Base-by-base conservation (phyloP, 2,113 vertebrate species). In the Xiphorhynchus elegans region DNA sequence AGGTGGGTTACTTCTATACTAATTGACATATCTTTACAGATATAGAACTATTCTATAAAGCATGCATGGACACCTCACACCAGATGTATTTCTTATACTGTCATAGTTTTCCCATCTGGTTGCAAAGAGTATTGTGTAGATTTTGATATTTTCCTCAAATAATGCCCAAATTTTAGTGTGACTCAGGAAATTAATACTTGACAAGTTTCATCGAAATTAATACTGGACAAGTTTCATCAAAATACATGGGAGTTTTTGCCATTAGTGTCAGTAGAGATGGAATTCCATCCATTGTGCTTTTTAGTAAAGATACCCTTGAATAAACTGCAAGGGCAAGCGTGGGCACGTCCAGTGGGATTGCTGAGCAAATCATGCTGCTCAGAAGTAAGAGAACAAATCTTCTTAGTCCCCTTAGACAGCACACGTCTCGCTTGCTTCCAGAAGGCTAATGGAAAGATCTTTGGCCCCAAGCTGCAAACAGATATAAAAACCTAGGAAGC, bases 181-280 rank as follows among this genome's bases (percentile, higher is more conserved):
- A 85, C 37, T 62, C 67, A 62, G 84, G 82, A 95, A 94, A 89
- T 89, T 63, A 60, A 40, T 84, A 68, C 39, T 86, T 78, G 73
- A 53, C 2, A 25, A 46, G 42, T 60, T 87, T 49, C 42, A 69
- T 66, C 42, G 62, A 59, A 91, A 69, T 58, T n/a, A 60, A 40
- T 84, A 68, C 39, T 86, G 82, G 73, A 53, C 2, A 25, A 46
- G 42, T 60, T 87, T 49, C 42, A 69, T 66, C 42, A 66, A 59
- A 91, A 69, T 58, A 42, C 13, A 20, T 67, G 26, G 11, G 78
- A 67, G 23, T 70, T 93, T 95, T 87, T 93, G 9, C 42, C 26
- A 24, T 52, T 80, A 74, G 37, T 0, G 0, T 95, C 75, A 44
- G 33, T 25, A 55, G 33, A 66, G 13, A 37, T 85, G 59, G 47